phyloP scores from a whole-genome alignment of 2,113 vertebrate species.

The Periophthalmus modestus region DNA sequence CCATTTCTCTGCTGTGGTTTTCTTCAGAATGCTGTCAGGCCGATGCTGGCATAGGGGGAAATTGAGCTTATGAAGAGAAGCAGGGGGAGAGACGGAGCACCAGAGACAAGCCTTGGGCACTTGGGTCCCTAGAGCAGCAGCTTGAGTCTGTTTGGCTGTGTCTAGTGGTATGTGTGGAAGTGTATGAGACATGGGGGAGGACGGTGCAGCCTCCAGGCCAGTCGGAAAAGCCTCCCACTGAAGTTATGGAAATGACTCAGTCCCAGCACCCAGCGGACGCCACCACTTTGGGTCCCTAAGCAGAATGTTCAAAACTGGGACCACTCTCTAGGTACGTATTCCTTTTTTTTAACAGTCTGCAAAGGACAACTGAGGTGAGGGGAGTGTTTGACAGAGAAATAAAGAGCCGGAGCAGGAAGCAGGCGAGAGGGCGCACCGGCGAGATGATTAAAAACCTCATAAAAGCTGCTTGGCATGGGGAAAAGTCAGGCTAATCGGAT shows the following conservation, averaged over 20 bases:
- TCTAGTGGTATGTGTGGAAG: background rate
- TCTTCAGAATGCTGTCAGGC: slow-evolving; percentile 31
- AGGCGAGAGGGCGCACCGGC: slow-evolving; percentile 11
- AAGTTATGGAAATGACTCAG: slow-evolving; percentile 45
- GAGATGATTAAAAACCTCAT: slow-evolving; percentile 48
- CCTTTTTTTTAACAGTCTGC: slow-evolving; percentile 13
- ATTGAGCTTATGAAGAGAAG: slow-evolving; percentile 37
- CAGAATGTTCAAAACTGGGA: slow-evolving; percentile 35
- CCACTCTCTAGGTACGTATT: slow-evolving; percentile 11
- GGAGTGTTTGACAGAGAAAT: slow-evolving; percentile 16
- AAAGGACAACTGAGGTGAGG: slow-evolving; percentile 40
- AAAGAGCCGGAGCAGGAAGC: slow-evolving; percentile 19
- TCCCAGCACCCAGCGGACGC: slow-evolving; percentile 10
- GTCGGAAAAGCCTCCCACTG: slow-evolving; percentile 43
- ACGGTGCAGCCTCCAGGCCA: slow-evolving; percentile 51
- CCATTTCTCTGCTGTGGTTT: slow-evolving; percentile 11
- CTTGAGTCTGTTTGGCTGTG: slow-evolving; percentile 5
- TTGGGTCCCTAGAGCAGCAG: slow-evolving; percentile 29
- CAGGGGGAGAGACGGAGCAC: slow-evolving; percentile 41
- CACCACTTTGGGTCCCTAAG: slow-evolving; percentile 22
- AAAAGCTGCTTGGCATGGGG: slow-evolving; percentile 26
- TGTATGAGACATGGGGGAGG: slow-evolving; percentile 21
- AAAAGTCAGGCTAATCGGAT: slow-evolving; percentile 30
- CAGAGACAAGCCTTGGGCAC: slow-evolving; percentile 49
- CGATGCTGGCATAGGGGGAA: slow-evolving; percentile 22